A percentile compares a stretch with the other conserved stretches of the same genome.
These are phyloP conservation scores for Caenorhabditis sp. DNA, from an alignment of 2,888 invertebrate genomes.

Conservation along the genomic window DNA sequence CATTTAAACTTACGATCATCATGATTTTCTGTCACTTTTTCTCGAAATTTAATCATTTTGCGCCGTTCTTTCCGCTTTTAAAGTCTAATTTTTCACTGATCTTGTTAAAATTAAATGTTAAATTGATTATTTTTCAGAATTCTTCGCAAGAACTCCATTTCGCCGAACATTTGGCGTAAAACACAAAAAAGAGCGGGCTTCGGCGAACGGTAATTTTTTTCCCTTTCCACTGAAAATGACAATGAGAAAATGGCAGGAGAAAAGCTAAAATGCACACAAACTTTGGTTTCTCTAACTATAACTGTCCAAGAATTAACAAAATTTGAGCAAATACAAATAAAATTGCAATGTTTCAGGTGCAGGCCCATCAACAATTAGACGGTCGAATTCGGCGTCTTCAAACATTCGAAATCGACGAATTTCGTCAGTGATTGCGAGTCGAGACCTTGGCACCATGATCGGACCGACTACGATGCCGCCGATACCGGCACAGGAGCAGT, in stretches of 20 bases:
- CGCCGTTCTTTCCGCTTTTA: not conserved
- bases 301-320: too few species aligned
- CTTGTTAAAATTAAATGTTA: too few species aligned
- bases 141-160: slow-evolving; percentile 37
- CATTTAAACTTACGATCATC: not conserved
- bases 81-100: not conserved
- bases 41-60: not conserved
- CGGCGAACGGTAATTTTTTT: slow-evolving; percentile 27
- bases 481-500: slow-evolving; percentile 70
- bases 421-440: slow-evolving; percentile 31
- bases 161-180: slow-evolving; percentile 58
- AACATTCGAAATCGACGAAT: slow-evolving; percentile 43
- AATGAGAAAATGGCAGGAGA: too few species aligned
- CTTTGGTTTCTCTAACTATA: slow-evolving; percentile 6
- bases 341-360: too few species aligned
- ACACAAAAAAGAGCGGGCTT: slow-evolving; percentile 20
- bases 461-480: slow-evolving; percentile 57
- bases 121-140: slow-evolving; percentile 31
- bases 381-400: slow-evolving; percentile 48
- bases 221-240: not conserved
- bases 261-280: too few species aligned
- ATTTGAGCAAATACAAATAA: not conserved
- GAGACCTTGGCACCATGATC: slow-evolving; percentile 29
- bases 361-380: not conserved
- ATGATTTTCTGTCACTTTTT: not conserved